phyloP scores from a whole-genome alignment of 2,113 vertebrate species.

The Glareola pratincola region DNA sequence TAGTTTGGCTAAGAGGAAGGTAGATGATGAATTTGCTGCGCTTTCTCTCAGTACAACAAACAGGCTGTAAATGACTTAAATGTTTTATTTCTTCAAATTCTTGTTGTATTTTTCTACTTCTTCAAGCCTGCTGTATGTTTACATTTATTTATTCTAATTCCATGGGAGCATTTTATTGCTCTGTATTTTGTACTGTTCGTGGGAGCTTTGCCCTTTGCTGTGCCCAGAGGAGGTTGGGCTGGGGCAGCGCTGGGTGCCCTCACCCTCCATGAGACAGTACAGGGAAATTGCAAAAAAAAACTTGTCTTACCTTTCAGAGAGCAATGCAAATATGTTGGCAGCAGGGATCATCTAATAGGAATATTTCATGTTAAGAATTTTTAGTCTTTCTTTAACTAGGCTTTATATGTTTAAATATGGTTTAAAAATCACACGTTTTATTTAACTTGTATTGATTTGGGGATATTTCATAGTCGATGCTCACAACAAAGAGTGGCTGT shows the following conservation, averaged over 20 bases:
- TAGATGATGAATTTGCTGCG: background rate
- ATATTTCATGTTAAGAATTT: background rate
- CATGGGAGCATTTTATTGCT: background rate
- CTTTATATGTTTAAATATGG: background rate
- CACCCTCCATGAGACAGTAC: accelerated
- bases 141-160: background rate
- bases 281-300: background rate
- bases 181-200: background rate
- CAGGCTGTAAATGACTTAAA: background rate
- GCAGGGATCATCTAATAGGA: accelerated
- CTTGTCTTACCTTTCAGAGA: too few relatives aligned
- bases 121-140: background rate
- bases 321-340: background rate
- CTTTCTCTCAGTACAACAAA: background rate
- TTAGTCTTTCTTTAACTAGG: background rate
- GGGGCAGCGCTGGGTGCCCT: background rate
- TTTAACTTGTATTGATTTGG: background rate
- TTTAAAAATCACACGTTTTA: background rate
- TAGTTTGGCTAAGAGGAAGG: background rate
- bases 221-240: background rate
- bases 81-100: background rate
- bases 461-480: background rate
- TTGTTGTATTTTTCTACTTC: background rate
- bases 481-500: background rate
- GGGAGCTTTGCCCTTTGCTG: background rate